Base-by-base conservation (phyloP, 2,113 vertebrate species). In the Labeo catla region DNA sequence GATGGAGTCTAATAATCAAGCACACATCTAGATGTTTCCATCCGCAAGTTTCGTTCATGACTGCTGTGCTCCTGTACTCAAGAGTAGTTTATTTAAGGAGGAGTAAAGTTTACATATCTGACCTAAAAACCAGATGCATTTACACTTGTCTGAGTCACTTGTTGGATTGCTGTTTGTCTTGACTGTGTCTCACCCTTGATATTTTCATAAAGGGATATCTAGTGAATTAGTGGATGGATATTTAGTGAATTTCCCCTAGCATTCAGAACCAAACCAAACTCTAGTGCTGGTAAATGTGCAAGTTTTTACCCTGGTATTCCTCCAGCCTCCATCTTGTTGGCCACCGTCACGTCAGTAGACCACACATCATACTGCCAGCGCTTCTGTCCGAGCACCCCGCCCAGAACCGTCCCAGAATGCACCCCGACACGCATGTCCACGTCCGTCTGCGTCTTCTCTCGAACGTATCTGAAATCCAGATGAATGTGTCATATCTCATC, bases 341-440 rank as follows among this genome's bases (percentile, higher is more conserved):
- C 98, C 84, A 99, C 95, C 0, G 98, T 98, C 88, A 99, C 98
- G 0, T 99, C 98, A 0, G 97, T 98, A 23, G 98, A 99, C 97
- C 97, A 98, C 28, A 99, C 98, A 0, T 99, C 98, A 0, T 97
- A 99, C 91, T 98, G 98, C 98, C 97, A 99, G 63, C 97, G 96
- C 74, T 98, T 98, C 95, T 99, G 98, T 23, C 98, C 98, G 66
- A 98, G 95, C 8, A 99, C 98, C 0, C 98, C 98, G 0, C 98
- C 98, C 76, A 99, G 95, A 76, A 99, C 98, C 0, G 97, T 96
- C 3, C 98, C 98, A 0, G 96, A 98, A 94, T 99, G 98, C 45
- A 99, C 96, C 0, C 98, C 98, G 0, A 99, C 98, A 0, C 98
- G 96, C 98, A 99, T 99, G 93, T 98, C 97, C 59, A 99, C 97